A percentile compares a stretch with the other conserved stretches of the same genome.
Conservation (phyloP, 2,113 vertebrate species). For the Rynchops niger region DNA sequence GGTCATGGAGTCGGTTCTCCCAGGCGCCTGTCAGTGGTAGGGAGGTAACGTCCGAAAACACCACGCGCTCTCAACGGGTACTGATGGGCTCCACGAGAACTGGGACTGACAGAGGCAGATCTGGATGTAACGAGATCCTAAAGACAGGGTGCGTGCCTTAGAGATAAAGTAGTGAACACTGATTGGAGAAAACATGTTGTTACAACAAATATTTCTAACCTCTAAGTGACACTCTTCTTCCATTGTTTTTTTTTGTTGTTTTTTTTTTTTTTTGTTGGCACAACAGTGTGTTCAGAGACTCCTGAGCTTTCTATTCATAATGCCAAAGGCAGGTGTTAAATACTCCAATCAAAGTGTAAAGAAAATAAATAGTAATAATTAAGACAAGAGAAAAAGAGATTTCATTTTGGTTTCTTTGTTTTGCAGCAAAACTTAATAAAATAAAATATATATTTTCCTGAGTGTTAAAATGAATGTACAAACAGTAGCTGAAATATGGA, state of each 20-base stretch:
- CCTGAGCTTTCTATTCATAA: conserved; percentile 48
- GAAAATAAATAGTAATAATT: conserved; percentile 46
- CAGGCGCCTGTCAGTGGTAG: neutral
- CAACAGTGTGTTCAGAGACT: conserved; percentile 40
- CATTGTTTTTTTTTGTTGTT: neutral
- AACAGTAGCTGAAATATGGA: neutral
- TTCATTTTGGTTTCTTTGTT: conserved; percentile 58
- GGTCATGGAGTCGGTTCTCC: neutral
- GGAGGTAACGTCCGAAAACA: neutral
- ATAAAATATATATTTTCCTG: conserved; percentile 56
- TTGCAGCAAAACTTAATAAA: conserved; percentile 67
- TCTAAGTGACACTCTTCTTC: conserved; percentile 40
- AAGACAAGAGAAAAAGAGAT: neutral
- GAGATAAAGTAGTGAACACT: conserved; percentile 59
- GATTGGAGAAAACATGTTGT: conserved; percentile 25
- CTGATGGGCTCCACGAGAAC: neutral
- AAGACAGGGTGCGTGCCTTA: conserved; percentile 59
- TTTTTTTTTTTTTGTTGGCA: neutral
- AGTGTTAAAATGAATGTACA: conserved; percentile 59
- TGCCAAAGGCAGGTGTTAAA: conserved; percentile 60
- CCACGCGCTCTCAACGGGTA: no score
- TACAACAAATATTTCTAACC: conserved; percentile 32
- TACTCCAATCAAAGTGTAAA: conserved; percentile 45
- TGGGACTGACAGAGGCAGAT: neutral
- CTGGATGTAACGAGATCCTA: neutral